These are phyloP conservation scores for Macrophya annulata DNA, from an alignment of 2,888 invertebrate genomes.

Conservation along the genomic window DNA sequence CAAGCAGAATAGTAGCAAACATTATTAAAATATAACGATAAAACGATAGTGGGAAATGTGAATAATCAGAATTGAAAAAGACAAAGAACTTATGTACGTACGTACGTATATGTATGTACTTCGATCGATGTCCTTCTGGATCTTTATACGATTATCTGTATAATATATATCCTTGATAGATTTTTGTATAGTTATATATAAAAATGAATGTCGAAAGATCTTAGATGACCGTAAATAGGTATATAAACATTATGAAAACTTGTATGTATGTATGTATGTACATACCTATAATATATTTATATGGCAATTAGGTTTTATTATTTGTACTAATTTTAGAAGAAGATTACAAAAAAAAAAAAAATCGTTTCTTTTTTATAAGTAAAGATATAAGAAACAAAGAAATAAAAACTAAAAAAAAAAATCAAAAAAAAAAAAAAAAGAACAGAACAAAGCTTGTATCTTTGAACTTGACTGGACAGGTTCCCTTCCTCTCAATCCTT, in stretches of 20 bases:
- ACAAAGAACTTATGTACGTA: too few species aligned
- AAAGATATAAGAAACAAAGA: background rate
- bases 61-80: background rate
- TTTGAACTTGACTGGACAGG: background rate
- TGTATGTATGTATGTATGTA: too few species aligned
- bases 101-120: too few species aligned
- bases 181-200: background rate
- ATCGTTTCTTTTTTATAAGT: background rate
- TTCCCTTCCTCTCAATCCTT: background rate
- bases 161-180: background rate
- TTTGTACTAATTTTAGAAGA: background rate
- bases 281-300: background rate
- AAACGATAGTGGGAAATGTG: background rate
- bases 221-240: background rate
- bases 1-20: background rate
- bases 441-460: background rate
- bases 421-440: background rate
- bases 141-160: background rate
- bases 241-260: background rate
- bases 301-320: conserved; percentile 6
- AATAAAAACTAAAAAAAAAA: background rate
- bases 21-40: background rate
- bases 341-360: background rate
- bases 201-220: background rate
- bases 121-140: background rate